A percentile compares a stretch with the other conserved stretches of the same genome.
Evolutionary conservation across 1,140 invertebrate species (phyloP).

Genomic region (Calosoma granatense): DNA sequence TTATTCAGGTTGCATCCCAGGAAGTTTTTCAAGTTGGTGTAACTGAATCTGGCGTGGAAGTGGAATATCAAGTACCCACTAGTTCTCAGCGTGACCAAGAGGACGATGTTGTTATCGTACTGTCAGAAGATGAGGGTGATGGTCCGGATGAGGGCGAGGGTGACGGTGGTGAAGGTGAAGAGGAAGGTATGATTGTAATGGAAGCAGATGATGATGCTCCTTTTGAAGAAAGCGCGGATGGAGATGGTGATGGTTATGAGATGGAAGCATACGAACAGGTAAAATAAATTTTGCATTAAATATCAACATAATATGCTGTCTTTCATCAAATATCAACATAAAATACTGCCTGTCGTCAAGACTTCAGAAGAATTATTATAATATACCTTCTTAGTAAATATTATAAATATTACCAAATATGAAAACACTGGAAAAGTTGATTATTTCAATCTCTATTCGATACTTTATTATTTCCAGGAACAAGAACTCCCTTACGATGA

Average conservation of each 20-base stretch:
- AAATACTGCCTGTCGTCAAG: too few species aligned
- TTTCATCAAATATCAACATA: too few species aligned
- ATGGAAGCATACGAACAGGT: constrained; percentile 25
- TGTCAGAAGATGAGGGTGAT: constrained; percentile 45
- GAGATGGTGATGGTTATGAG: constrained; percentile 35
- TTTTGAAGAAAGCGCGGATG: constrained; percentile 26
- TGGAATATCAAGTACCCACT: constrained; percentile 67
- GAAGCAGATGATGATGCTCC: constrained; percentile 18
- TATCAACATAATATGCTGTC: too few species aligned
- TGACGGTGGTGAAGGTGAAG: constrained; percentile 26
- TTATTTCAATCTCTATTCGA: too few species aligned
- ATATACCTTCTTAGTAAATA: not conserved
- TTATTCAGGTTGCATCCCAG: not conserved
- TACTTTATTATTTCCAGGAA: too few species aligned
- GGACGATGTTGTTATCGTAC: constrained; percentile 66
- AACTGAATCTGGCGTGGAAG: constrained; percentile 47
- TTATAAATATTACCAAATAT: too few species aligned
- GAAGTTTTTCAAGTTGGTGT: constrained; percentile 27
- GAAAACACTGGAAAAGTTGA: too few species aligned
- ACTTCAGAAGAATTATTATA: constrained; percentile 3
- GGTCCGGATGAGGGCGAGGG: constrained; percentile 43
- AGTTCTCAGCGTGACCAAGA: constrained; percentile 73
- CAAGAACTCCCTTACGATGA: constrained; percentile 33
- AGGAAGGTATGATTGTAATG: constrained; percentile 17
- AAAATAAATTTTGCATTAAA: constrained; percentile 12